Percentiles rank a stretch among this genome's conserved stretches.
These are phyloP conservation scores for Stomorhina lunata DNA, from an alignment of 2,888 invertebrate genomes.

Conservation along the genomic window DNA sequence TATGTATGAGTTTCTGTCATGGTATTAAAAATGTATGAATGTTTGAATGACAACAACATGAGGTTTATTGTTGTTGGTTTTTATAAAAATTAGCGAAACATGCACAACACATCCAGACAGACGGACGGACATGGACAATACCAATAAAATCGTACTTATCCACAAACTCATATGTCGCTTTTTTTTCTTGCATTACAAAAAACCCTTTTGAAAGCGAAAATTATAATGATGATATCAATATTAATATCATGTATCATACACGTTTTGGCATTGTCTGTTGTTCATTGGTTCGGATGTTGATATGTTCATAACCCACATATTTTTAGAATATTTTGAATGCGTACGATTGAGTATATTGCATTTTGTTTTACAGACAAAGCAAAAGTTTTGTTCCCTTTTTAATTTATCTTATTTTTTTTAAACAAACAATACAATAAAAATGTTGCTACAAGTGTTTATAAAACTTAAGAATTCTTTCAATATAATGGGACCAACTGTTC, in stretches of 20 bases:
- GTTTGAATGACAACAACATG: constrained; percentile 22
- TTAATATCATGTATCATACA: constrained; percentile 34
- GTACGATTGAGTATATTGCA: neutral
- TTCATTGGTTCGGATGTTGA: constrained; percentile 22
- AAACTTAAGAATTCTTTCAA: too few relatives aligned
- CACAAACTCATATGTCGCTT: neutral
- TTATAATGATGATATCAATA: constrained; percentile 11
- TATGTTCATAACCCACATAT: constrained; percentile 58
- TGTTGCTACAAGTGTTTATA: neutral
- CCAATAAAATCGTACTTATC: too few relatives aligned
- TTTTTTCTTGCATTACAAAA: too few relatives aligned
- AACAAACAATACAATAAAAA: neutral
- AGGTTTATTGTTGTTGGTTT: constrained; percentile 30
- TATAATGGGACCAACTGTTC: too few relatives aligned
- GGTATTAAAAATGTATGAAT: constrained; percentile 28
- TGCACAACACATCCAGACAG: too few relatives aligned
- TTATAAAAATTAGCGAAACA: constrained; percentile 32
- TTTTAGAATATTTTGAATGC: constrained; percentile 4
- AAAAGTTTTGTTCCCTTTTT: constrained; percentile 1
- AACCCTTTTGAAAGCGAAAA: neutral
- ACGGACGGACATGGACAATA: neutral
- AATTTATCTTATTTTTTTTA: constrained; percentile 17
- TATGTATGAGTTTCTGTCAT: neutral
- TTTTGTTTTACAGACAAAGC: neutral
- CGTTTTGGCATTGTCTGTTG: constrained; percentile 13